Percentiles rank a stretch among this genome's conserved stretches.
phyloP scores from a whole-genome alignment of 2,113 vertebrate species.

The Malurus cyaneus region DNA sequence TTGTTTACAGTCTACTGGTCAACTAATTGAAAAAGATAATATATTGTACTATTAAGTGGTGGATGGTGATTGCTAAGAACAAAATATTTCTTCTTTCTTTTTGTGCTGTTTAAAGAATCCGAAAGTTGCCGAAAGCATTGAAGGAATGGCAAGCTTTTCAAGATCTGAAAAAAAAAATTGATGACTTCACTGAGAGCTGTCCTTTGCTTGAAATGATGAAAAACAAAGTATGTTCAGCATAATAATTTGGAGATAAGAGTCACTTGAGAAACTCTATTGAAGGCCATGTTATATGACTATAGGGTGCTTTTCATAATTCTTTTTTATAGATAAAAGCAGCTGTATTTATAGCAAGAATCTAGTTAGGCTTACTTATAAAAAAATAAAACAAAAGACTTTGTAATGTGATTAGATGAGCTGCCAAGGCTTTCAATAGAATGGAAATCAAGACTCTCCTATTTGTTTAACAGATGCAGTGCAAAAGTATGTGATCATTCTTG shows the following conservation, averaged over 20 bases:
- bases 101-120: conserved; percentile 66
- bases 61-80: neutral
- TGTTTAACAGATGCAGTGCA: neutral
- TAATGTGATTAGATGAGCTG: neutral
- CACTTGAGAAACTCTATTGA: neutral
- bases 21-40: neutral
- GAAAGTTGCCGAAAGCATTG: conserved; percentile 80
- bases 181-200: conserved; percentile 83
- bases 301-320: neutral
- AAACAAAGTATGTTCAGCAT: conserved; percentile 74
- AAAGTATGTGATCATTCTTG: neutral
- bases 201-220: conserved; percentile 86
- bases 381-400: neutral
- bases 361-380: neutral
- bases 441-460: neutral
- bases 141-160: conserved; percentile 85
- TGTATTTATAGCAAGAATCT: neutral
- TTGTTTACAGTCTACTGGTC: neutral
- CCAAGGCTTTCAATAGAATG: neutral
- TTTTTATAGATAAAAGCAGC: neutral
- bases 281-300: neutral
- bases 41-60: neutral
- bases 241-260: conserved; percentile 5
- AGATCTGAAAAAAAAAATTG: conserved; percentile 81
- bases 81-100: neutral